phyloP scores from a whole-genome alignment of 1,140 invertebrate genomes.

The Caenorhabditis tropicalis region DNA sequence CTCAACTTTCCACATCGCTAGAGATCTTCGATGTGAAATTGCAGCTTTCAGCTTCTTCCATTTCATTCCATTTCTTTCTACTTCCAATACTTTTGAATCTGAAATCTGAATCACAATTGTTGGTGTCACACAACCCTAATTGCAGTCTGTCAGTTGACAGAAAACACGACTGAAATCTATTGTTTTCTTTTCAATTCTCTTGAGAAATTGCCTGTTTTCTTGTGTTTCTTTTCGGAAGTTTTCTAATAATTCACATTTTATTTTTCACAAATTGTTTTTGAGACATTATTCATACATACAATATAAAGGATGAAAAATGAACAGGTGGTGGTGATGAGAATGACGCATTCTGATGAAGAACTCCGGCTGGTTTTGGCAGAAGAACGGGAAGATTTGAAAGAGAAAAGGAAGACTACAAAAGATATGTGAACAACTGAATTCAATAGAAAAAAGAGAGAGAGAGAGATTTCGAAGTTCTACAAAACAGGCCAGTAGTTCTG shows the following conservation, averaged over 20 bases:
- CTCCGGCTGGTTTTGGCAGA: conserved; percentile 37
- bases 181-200: background rate
- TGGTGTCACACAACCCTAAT: background rate
- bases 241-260: conserved; percentile 1
- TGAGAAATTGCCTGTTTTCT: background rate
- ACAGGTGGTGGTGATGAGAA: background rate
- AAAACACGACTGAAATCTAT: background rate
- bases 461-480: background rate
- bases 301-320: background rate
- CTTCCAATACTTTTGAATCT: background rate
- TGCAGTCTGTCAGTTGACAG: conserved; percentile 9
- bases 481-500: conserved; percentile 16
- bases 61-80: background rate
- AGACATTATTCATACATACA: conserved; percentile 28
- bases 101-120: conserved; percentile 29
- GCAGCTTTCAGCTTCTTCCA: conserved; percentile 78
- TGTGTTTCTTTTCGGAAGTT: background rate
- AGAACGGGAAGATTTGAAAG: background rate
- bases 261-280: background rate
- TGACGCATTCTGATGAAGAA: conserved; percentile 10
- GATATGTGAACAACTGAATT: conserved; percentile 21
- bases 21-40: background rate
- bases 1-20: background rate
- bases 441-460: too few relatives aligned
- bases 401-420: background rate